Percentiles rank a stretch among this genome's conserved stretches.
phyloP scores from a whole-genome alignment of 2,888 invertebrate species.

The Dysmachus trigonus region DNA sequence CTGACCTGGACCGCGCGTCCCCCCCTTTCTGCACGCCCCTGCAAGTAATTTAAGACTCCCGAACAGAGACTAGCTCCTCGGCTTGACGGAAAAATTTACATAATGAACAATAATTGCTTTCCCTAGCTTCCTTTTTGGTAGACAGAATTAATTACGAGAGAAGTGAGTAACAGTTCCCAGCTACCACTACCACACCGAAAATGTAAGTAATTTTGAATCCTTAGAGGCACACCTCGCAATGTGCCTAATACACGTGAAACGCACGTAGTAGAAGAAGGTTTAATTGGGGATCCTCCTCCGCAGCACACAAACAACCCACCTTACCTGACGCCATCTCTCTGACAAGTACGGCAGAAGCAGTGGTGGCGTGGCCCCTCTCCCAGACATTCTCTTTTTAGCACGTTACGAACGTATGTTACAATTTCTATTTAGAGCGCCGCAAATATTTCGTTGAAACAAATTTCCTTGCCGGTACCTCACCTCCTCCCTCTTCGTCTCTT shows the following conservation, averaged over 20 bases:
- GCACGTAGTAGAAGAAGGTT: neutral
- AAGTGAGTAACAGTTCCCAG: neutral
- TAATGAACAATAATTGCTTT: conserved; percentile 22
- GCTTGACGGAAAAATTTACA: conserved; percentile 6
- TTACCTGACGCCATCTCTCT: neutral
- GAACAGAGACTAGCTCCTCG: neutral
- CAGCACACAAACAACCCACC: too few relatives aligned
- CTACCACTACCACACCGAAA: neutral
- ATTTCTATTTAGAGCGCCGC: conserved; percentile 2
- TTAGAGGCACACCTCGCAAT: neutral
- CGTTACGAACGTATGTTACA: neutral
- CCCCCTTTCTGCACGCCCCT: neutral
- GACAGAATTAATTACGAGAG: conserved; percentile 25
- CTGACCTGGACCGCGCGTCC: neutral
- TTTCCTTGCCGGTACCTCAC: neutral
- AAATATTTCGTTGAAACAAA: conserved; percentile 14
- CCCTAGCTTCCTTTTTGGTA: neutral
- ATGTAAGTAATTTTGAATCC: conserved; percentile 4
- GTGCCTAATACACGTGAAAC: neutral
- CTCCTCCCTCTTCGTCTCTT: neutral
- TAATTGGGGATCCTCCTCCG: neutral
- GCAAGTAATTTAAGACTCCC: conserved; percentile 4
- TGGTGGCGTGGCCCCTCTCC: neutral
- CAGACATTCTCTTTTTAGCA: neutral
- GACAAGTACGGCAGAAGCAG: neutral